Conservation (phyloP, 1,140 invertebrate species). For the Ceratoteleas bidentatus region DNA sequence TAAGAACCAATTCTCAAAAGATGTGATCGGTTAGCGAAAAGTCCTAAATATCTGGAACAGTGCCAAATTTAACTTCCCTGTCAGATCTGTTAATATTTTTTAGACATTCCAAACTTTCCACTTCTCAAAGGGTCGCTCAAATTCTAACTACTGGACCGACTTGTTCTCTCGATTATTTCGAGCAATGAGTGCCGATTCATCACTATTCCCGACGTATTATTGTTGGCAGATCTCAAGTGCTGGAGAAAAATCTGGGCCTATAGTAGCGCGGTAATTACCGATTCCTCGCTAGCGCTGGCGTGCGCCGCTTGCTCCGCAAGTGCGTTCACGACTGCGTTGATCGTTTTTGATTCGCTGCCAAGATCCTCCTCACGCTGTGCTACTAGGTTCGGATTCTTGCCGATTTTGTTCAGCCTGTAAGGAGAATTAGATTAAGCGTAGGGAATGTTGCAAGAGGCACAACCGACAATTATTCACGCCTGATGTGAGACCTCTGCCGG, state of each 20-base stretch:
- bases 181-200: too few species aligned
- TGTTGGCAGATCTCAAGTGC: neutral
- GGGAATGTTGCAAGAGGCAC: slow-evolving; percentile 78
- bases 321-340: slow-evolving; percentile 94
- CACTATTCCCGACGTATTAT: neutral
- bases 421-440: slow-evolving; percentile 80
- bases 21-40: too few species aligned
- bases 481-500: slow-evolving; percentile 75
- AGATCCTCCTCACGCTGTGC: slow-evolving; percentile 94
- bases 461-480: slow-evolving; percentile 79
- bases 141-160: too few species aligned
- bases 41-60: too few species aligned
- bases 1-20: too few species aligned
- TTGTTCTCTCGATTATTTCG: too few species aligned
- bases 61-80: too few species aligned
- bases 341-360: slow-evolving; percentile 93
- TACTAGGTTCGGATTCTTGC: slow-evolving; percentile 98
- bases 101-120: too few species aligned
- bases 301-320: slow-evolving; percentile 93
- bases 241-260: slow-evolving; percentile 2
- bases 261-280: slow-evolving; percentile 80
- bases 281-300: slow-evolving; percentile 88
- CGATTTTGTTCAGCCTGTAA: slow-evolving; percentile 96
- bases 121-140: too few species aligned
- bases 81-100: too few species aligned